Conservation (phyloP, 2,113 vertebrate genomes). For the Sardina pilchardus region DNA sequence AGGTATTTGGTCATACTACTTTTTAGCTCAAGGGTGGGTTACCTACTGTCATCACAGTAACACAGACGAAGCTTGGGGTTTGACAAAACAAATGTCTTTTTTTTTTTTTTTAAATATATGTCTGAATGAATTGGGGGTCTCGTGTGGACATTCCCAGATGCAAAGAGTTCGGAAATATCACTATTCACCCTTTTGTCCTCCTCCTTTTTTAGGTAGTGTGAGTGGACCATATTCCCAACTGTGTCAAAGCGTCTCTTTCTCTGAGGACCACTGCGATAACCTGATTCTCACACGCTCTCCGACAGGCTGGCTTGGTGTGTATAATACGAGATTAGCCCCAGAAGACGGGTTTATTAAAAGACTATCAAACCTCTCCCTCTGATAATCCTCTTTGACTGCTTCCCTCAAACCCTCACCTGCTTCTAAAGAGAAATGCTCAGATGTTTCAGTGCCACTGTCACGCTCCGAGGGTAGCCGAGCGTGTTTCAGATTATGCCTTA, state of each 20-base stretch:
- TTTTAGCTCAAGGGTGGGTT: constrained; percentile 16
- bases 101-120: neutral
- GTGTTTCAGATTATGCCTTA: neutral
- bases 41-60: neutral
- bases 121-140: constrained; percentile 6
- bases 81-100: neutral
- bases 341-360: constrained; percentile 49
- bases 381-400: constrained; percentile 27
- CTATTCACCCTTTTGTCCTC: constrained; percentile 9
- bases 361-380: constrained; percentile 40
- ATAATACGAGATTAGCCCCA: constrained; percentile 52
- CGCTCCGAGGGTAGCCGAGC: neutral
- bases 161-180: neutral
- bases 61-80: neutral
- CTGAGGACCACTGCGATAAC: constrained; percentile 11
- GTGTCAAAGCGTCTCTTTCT: constrained; percentile 16
- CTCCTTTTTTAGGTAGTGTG: constrained; percentile 17
- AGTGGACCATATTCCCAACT: constrained; percentile 17
- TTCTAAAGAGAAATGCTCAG: neutral
- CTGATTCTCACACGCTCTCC: constrained; percentile 26
- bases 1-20: constrained; percentile 32
- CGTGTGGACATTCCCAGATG: constrained; percentile 9
- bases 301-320: constrained; percentile 28
- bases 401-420: neutral
- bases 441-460: neutral